Base-by-base conservation (phyloP, 2,888 invertebrate species). In the Diploptera punctata region DNA sequence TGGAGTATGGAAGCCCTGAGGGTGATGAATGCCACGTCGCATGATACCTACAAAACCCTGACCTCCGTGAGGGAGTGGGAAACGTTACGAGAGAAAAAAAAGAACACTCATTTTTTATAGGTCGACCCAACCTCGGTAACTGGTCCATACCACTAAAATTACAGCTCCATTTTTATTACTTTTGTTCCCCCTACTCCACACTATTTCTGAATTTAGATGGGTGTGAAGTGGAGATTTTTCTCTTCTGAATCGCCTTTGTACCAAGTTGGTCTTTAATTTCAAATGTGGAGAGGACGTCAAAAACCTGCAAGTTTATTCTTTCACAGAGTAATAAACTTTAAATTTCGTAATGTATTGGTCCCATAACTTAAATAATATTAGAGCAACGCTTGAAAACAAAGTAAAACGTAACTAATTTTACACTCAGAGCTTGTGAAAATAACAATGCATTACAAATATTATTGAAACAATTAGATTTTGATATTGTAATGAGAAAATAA, bases 31-130 rank as follows among this genome's bases (percentile, higher is more conserved):
- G 65, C 18, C 16, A 43, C 18, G 26, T 44, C 65, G 44, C 44
- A 21, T n/a, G 65, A 65, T 65, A 65, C 44, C 26, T 9, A 60
- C 60, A 16, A 19, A n/a, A 43, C 65, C 65, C 44, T 65, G 65
- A 44, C 38, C 44, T 65, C 16, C 10, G 16, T 47, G 7, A n/a
- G 47, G 9, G 18, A n/a, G 47, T n/a, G 47, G 16, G 54, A 26
- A 16, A 0, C 2, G 54, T 7, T 21, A 9, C 10, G 21, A 3
- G 54, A 4, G 54, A 16, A 33, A 33, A n/a, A n/a, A n/a, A 54
- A 26, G 26, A 54, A 26, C 21, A 13, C 54, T 21, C 26, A 1
- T 54, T 21, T 54, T 29, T 54, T 54, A 2, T 2, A 26, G 26
- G 26, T 26, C 54, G 24, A 24, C 2, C 54, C 54, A 54, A 21